A percentile compares a stretch with the other conserved stretches of the same genome.
Conservation (phyloP, 2,797 vertebrate genomes). For the Eulemur coronatus region DNA sequence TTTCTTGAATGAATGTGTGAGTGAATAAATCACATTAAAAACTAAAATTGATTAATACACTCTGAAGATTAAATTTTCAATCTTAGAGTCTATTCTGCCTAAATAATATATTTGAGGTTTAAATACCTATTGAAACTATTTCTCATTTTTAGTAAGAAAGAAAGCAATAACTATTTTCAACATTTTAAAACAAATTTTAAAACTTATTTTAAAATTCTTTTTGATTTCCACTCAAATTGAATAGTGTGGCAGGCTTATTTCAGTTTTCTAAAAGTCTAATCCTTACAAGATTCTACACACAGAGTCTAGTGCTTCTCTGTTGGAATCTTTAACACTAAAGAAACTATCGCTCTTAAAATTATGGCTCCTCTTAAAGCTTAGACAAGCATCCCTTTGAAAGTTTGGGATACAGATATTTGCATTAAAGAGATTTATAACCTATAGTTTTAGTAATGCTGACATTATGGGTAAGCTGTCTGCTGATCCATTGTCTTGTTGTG, state of each 20-base stretch:
- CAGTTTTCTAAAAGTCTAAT: slow-evolving; percentile 44
- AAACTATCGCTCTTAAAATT: slow-evolving; percentile 59
- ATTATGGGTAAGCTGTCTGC: slow-evolving; percentile 39
- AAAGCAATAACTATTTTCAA: not conserved
- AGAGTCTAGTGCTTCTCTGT: not conserved
- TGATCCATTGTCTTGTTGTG: slow-evolving; percentile 49
- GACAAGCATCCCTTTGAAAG: slow-evolving; percentile 41
- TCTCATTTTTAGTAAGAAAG: not conserved
- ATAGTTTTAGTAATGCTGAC: slow-evolving; percentile 46
- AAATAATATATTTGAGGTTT: slow-evolving; percentile 28
- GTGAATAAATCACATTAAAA: not conserved
- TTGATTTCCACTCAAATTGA: not conserved
- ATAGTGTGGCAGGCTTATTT: not conserved
- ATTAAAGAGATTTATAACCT: slow-evolving; percentile 61
- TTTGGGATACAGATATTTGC: slow-evolving; percentile 53
- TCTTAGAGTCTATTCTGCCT: not conserved
- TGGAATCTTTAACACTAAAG: slow-evolving; percentile 46
- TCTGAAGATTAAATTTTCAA: not conserved
- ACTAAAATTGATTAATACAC: slow-evolving; percentile 45
- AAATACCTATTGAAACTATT: slow-evolving; percentile 2
- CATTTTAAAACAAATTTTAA: not conserved
- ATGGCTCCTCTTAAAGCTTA: slow-evolving; percentile 44
- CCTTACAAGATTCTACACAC: not conserved
- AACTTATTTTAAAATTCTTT: slow-evolving; percentile 34
- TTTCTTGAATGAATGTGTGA: not conserved